A percentile compares a stretch with the other conserved stretches of the same genome.
Conservation (phyloP, 2,888 invertebrate species). For the Nemoura dubitans region DNA sequence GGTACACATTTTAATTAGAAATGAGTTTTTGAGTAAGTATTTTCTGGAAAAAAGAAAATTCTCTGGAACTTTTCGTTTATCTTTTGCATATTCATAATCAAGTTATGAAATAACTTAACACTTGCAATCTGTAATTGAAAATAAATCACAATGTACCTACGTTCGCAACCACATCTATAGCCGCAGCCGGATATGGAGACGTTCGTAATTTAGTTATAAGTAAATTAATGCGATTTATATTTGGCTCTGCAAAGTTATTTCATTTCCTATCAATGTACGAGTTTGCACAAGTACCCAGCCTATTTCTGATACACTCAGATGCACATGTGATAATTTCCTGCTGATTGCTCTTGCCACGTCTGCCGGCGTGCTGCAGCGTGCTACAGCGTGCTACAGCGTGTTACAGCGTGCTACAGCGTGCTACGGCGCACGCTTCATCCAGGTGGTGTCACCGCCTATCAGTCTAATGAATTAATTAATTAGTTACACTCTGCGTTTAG, state of each 20-base stretch:
- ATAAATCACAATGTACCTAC: not conserved
- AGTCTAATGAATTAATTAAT: not conserved
- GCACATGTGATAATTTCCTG: not conserved
- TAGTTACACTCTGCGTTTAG: not conserved
- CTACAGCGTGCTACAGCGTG: too few relatives aligned
- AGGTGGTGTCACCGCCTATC: not conserved
- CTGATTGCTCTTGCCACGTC: not conserved
- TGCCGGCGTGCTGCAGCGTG: too few relatives aligned
- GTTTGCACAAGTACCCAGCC: not conserved
- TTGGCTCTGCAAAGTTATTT: not conserved
- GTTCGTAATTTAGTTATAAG: not conserved
- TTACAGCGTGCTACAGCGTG: too few relatives aligned
- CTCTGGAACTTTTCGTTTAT: not conserved
- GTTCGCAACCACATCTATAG: not conserved
- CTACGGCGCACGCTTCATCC: not conserved
- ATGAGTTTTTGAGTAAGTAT: not conserved
- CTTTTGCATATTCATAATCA: not conserved
- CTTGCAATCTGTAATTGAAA: not conserved
- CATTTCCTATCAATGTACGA: not conserved
- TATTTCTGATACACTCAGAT: too few relatives aligned
- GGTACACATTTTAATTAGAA: constrained; percentile 12
- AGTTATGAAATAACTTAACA: not conserved
- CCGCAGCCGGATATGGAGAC: not conserved
- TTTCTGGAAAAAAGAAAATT: not conserved
- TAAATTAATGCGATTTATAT: not conserved